phyloP scores from a whole-genome alignment of 2,888 invertebrate species.

The Eilema depressum region DNA sequence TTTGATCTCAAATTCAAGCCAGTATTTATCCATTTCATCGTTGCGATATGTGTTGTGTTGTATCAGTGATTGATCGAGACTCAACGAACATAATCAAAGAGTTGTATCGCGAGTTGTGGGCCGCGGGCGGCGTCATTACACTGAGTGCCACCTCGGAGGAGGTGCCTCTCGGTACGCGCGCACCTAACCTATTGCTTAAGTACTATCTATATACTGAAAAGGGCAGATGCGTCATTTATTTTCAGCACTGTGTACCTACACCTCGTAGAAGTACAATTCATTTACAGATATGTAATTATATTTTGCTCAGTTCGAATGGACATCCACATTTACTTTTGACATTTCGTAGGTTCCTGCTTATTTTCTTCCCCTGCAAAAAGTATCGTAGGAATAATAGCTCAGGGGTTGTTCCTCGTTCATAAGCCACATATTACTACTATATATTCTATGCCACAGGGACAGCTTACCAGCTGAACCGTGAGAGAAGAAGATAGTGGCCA shows the following conservation, averaged over 20 bases:
- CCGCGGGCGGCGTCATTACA: slow-evolving; percentile 32
- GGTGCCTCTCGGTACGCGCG: slow-evolving; percentile 18
- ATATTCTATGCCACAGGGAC: too few species aligned
- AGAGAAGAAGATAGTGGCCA: too few species aligned
- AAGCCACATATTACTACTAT: too few species aligned
- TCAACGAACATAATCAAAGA: slow-evolving; percentile 15
- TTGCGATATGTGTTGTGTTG: background rate
- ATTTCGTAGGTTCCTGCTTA: too few species aligned
- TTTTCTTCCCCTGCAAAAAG: too few species aligned
- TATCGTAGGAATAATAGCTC: too few species aligned
- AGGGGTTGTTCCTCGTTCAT: too few species aligned
- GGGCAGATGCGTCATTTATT: slow-evolving; percentile 22
- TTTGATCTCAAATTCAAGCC: background rate
- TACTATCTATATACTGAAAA: background rate
- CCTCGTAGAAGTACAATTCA: background rate
- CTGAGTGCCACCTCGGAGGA: slow-evolving; percentile 38
- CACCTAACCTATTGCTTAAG: slow-evolving; percentile 33
- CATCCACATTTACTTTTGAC: too few species aligned
- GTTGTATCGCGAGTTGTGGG: background rate
- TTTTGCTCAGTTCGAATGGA: too few species aligned
- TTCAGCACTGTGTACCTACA: slow-evolving; percentile 11
- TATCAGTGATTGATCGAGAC: background rate
- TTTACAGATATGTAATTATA: too few species aligned
- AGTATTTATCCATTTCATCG: background rate
- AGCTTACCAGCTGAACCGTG: too few species aligned